A percentile compares a stretch with the other conserved stretches of the same genome.
phyloP scores from a whole-genome alignment of 92 coral and sea anemone species.

The Epizoanthus illoricatus region DNA sequence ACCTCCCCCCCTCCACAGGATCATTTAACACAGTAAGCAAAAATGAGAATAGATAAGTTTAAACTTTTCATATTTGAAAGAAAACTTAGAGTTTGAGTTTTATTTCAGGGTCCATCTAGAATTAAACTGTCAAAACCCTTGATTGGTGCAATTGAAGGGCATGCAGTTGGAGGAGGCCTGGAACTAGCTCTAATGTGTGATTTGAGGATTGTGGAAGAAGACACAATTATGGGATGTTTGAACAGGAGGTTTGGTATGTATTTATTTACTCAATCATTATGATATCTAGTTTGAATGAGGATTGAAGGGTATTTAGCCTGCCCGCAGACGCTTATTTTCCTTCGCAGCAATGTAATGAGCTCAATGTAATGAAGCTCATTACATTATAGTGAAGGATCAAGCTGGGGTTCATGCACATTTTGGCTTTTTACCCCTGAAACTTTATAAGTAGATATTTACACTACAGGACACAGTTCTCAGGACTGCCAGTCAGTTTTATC shows the following conservation, averaged over 20 bases:
- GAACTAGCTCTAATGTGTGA: conserved; percentile 90
- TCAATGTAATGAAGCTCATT: too few relatives aligned
- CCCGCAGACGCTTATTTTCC: too few relatives aligned
- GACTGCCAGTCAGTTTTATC: too few relatives aligned
- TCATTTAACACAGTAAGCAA: not conserved
- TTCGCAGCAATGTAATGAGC: too few relatives aligned
- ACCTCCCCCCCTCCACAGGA: too few relatives aligned
- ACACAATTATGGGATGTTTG: conserved; percentile 81
- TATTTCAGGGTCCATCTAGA: conserved; percentile 76
- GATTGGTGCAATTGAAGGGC: conserved; percentile 83
- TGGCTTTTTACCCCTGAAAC: too few relatives aligned
- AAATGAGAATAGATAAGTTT: not conserved
- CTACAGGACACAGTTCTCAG: too few relatives aligned
- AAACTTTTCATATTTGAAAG: not conserved
- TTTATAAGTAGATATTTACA: too few relatives aligned
- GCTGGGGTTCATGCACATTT: too few relatives aligned
- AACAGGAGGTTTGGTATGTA: conserved; percentile 87
- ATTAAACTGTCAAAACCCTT: conserved; percentile 81
- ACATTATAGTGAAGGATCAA: too few relatives aligned
- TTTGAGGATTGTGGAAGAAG: conserved; percentile 78
- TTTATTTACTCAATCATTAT: too few relatives aligned
- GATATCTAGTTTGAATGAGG: not conserved
- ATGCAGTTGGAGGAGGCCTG: conserved; percentile 93
- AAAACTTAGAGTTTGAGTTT: not conserved
- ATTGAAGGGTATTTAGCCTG: too few relatives aligned